Percentiles rank a stretch among this genome's conserved stretches.
Conservation (phyloP, 2,113 vertebrate species). For the Chroicocephalus ridibundus region DNA sequence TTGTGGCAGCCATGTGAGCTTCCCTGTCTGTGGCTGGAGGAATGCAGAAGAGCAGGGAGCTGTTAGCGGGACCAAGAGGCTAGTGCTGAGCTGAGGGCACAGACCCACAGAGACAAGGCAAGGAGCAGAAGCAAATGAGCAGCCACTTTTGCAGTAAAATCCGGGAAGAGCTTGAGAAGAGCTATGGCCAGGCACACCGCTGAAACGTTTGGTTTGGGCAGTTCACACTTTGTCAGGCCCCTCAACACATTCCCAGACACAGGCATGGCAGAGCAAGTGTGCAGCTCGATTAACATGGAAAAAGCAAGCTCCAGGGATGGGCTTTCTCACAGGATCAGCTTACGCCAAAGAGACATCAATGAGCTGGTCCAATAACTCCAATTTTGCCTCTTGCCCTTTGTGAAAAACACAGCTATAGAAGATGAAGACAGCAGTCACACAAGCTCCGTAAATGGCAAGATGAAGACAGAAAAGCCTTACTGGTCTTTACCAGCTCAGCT, state of each 20-base stretch:
- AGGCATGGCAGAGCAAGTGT: not conserved
- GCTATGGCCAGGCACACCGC: not conserved
- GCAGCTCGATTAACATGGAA: not conserved
- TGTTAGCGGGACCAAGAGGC: not conserved
- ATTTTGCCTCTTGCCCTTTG: not conserved
- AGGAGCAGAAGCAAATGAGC: not conserved
- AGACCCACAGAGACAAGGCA: not conserved
- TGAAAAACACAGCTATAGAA: not conserved
- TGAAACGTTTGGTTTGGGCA: not conserved
- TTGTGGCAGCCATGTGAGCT: not conserved
- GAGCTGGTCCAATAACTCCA: not conserved
- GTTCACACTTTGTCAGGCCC: not conserved
- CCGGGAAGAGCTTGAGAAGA: not conserved
- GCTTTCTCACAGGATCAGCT: not conserved
- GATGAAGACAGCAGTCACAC: not conserved
- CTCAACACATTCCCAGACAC: not conserved
- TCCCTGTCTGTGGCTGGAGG: not conserved
- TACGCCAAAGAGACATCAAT: not conserved
- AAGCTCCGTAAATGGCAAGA: constrained; percentile 10
- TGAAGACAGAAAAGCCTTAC: not conserved
- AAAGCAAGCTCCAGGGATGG: not conserved
- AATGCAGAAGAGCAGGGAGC: constrained; percentile 14
- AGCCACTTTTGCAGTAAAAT: not conserved
- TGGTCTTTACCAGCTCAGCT: not conserved
- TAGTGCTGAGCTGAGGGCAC: not conserved